Evolutionary conservation across 2,888 invertebrate genomes (phyloP), one percentile per base, ranked within the genome.

Genomic region (Cerastis leucographa): DNA sequence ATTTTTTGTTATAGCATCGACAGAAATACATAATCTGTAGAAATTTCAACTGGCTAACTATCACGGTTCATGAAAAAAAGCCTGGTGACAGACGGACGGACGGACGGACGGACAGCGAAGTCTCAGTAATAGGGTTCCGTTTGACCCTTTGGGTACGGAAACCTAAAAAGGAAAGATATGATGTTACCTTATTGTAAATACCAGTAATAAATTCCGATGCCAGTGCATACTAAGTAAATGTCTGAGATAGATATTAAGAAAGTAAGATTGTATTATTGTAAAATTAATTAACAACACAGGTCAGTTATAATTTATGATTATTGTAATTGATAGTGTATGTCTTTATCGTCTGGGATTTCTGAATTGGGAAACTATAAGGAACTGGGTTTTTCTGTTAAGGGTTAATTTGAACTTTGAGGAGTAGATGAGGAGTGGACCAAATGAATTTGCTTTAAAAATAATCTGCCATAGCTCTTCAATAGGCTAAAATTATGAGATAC

Each of bases 221-320:
- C 29, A 66, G 40, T 74, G 9, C 44, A 17, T 17, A 42, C 9
- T 42, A 66, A 40, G n/a, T 56, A 56, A 40, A 65, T 9, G 40
- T 76, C 17, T 56, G 17, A 49, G 5, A 17, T 61, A 29, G 12
- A 59, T 29, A 59, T 2, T 22, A 49, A 74, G 22, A 71, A 40
- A 49, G 12, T 71, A 40, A 46, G n/a, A 7, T 46, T 6, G 22
- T 75, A 74, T 64, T 54, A 14, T 56, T 56, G 25, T 64, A n/a
- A 54, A 17, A 64, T 51, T 51, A 11, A 74, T 74, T 54, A 74
- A 25, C 35, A 8, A 25, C 11, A 65, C 17, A 9, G 1, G 46
- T 65, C 12, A 54, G 35, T 17, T 61, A 59, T 59, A 17, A 29
- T 29, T 29, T 29, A 29, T 59, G 29, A 61, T 64, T 73, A 64